These are phyloP conservation scores for Epinotia brunnichana DNA, from an alignment of 2,888 invertebrate genomes.

Conservation along the genomic window DNA sequence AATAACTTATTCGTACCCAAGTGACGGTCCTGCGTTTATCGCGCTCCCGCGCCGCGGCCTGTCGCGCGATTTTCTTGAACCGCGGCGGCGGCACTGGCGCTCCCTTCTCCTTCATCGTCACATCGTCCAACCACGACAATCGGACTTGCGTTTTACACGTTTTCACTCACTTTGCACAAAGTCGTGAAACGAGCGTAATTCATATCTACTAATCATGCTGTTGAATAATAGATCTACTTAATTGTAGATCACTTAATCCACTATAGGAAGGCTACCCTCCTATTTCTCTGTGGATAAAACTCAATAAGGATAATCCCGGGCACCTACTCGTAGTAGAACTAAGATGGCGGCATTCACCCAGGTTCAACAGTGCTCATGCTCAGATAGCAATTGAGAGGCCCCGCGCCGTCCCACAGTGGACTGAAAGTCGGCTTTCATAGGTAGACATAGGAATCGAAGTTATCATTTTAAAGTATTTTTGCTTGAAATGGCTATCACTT, in stretches of 20 bases:
- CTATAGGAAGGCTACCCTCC: not conserved
- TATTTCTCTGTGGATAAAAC: not conserved
- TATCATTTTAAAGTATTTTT: too few relatives aligned
- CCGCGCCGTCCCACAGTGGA: too few relatives aligned
- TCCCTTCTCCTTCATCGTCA: constrained; percentile 51
- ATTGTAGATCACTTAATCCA: not conserved
- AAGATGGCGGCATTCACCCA: too few relatives aligned
- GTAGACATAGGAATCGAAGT: too few relatives aligned
- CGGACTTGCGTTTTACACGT: constrained; percentile 55
- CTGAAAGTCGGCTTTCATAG: too few relatives aligned
- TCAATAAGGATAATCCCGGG: too few relatives aligned
- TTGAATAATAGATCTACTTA: not conserved
- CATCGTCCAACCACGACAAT: constrained; percentile 45
- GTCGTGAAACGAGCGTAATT: constrained; percentile 61
- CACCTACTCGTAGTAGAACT: too few relatives aligned
- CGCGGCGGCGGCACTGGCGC: constrained; percentile 77
- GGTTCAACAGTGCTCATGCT: too few relatives aligned
- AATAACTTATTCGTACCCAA: constrained; percentile 64
- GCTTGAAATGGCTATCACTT: too few relatives aligned
- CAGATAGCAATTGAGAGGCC: too few relatives aligned
- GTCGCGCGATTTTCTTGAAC: constrained; percentile 74
- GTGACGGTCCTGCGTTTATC: constrained; percentile 72
- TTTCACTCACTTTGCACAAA: constrained; percentile 73
- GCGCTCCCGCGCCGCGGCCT: constrained; percentile 66
- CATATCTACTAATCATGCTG: constrained; percentile 30